Percentiles rank a stretch among this genome's conserved stretches.
phyloP scores from a whole-genome alignment of 2,888 invertebrate species.

The Leucophenga montana region DNA sequence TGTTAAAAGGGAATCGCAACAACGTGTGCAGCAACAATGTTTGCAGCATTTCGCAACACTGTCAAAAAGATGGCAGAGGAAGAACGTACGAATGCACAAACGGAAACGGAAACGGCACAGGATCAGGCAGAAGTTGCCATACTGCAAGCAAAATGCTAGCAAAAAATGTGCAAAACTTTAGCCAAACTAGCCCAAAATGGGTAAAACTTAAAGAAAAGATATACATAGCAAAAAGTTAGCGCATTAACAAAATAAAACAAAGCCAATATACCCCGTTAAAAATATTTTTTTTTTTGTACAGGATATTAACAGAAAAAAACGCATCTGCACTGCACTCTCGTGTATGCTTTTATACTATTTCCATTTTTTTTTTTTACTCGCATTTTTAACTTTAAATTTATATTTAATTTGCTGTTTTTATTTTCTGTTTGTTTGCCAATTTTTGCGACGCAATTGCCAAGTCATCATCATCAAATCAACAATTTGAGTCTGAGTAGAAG shows the following conservation, averaged over 20 bases:
- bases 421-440: neutral
- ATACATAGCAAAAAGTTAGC: neutral
- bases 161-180: neutral
- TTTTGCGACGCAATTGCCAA: conserved; percentile 15
- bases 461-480: conserved; percentile 1
- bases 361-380: neutral
- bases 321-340: too few relatives aligned
- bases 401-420: neutral
- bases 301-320: too few relatives aligned
- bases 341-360: neutral
- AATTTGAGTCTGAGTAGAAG: too few relatives aligned
- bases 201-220: neutral
- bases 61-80: too few relatives aligned
- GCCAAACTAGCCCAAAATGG: neutral
- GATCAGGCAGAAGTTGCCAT: neutral
- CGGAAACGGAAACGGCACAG: conserved; percentile 1
- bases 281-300: too few relatives aligned
- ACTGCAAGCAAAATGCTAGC: neutral
- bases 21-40: neutral
- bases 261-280: too few relatives aligned
- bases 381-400: conserved; percentile 10
- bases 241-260: neutral
- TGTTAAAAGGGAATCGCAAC: neutral
- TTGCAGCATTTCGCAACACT: too few relatives aligned
- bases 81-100: neutral